phyloP scores from a whole-genome alignment of 2,888 invertebrate genomes.

The Drosophila helvetica region DNA sequence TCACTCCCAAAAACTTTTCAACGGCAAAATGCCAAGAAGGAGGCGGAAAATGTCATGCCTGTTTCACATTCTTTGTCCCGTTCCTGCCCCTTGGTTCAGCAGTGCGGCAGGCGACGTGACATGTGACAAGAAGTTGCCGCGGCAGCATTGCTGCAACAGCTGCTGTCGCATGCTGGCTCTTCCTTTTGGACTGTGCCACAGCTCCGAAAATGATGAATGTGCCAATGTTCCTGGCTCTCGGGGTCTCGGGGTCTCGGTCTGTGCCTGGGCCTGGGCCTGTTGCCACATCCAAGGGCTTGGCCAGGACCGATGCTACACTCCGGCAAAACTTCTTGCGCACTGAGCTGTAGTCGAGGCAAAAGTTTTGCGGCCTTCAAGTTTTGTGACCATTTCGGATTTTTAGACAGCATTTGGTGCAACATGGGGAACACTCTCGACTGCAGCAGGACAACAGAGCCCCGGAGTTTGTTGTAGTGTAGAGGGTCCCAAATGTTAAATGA shows the following conservation, averaged over 20 bases:
- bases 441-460: slow-evolving; percentile 51
- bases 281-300: slow-evolving; percentile 32
- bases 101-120: slow-evolving; percentile 68
- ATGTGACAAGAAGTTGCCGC: slow-evolving; percentile 78
- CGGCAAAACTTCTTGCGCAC: slow-evolving; percentile 57
- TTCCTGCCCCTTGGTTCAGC: slow-evolving; percentile 16
- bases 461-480: slow-evolving; percentile 32
- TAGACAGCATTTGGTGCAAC: slow-evolving; percentile 73
- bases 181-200: slow-evolving; percentile 42
- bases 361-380: slow-evolving; percentile 72
- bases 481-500: slow-evolving; percentile 36
- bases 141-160: slow-evolving; percentile 68
- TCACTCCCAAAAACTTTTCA: not conserved
- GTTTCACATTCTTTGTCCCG: slow-evolving; percentile 42
- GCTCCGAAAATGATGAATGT: slow-evolving; percentile 71
- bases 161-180: slow-evolving; percentile 41
- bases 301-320: slow-evolving; percentile 55
- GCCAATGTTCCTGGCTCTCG: slow-evolving; percentile 67
- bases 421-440: slow-evolving; percentile 48
- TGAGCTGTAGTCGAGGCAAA: slow-evolving; percentile 36
- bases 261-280: slow-evolving; percentile 11
- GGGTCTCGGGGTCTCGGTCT: not conserved
- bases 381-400: slow-evolving; percentile 57
- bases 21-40: slow-evolving; percentile 38
- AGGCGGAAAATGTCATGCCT: slow-evolving; percentile 45